Conservation (phyloP, 2,888 invertebrate genomes). For the Amphipyra berbera region DNA sequence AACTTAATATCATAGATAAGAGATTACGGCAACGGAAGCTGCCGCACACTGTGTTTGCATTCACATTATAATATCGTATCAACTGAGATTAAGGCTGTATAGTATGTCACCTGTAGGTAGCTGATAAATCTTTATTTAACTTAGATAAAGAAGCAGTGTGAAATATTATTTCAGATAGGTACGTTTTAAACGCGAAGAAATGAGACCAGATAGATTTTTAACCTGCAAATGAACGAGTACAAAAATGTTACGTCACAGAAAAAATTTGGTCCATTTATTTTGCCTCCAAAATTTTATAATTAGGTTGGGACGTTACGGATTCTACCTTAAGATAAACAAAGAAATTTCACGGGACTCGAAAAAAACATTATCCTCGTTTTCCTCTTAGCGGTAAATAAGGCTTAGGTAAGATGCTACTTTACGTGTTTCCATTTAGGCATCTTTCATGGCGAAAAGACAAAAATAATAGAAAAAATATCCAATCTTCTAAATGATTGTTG, state of each 20-base stretch:
- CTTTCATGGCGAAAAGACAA: not conserved
- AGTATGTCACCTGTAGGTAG: slow-evolving; percentile 83
- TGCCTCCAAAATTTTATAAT: slow-evolving; percentile 30
- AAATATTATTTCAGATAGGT: slow-evolving; percentile 57
- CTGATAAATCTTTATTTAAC: slow-evolving; percentile 83
- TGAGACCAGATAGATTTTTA: slow-evolving; percentile 8
- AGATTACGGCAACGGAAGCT: slow-evolving; percentile 86
- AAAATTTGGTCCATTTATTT: slow-evolving; percentile 6
- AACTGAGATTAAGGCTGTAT: slow-evolving; percentile 79
- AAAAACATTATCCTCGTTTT: slow-evolving; percentile 20
- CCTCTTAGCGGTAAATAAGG: slow-evolving; percentile 30
- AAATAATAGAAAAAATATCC: slow-evolving; percentile 26
- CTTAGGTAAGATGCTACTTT: slow-evolving; percentile 16
- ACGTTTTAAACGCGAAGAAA: slow-evolving; percentile 21
- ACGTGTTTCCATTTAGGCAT: slow-evolving; percentile 23
- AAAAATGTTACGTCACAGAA: slow-evolving; percentile 3
- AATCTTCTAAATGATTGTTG: slow-evolving; percentile 26
- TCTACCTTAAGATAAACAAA: slow-evolving; percentile 33
- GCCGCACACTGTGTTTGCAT: slow-evolving; percentile 81
- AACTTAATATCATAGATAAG: slow-evolving; percentile 74
- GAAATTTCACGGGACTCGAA: slow-evolving; percentile 18
- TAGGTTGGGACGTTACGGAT: slow-evolving; percentile 24
- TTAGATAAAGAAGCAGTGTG: slow-evolving; percentile 76
- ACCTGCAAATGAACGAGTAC: slow-evolving; percentile 4
- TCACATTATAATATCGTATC: slow-evolving; percentile 80